Percentiles rank a stretch among this genome's conserved stretches.
Evolutionary conservation across 2,113 vertebrate species (phyloP).

Genomic region (Leucoraja erinaceus): DNA sequence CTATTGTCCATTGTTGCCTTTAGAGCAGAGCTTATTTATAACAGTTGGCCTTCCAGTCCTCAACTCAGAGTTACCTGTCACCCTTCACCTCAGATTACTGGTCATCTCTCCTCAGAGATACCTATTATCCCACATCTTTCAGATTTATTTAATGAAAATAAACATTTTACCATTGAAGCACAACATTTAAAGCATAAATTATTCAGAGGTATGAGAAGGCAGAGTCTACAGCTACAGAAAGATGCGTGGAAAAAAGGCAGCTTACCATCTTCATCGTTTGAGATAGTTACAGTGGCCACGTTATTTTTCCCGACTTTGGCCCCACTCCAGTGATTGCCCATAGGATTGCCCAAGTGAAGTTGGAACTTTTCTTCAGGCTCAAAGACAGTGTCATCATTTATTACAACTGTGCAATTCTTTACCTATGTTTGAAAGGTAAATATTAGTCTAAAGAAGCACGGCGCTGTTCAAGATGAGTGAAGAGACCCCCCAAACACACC

Average conservation of each 20-base stretch:
- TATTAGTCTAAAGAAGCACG: neutral
- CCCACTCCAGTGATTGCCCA: constrained; percentile 90
- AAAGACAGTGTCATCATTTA: constrained; percentile 85
- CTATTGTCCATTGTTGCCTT: neutral
- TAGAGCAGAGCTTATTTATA: neutral
- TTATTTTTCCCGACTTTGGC: constrained; percentile 73
- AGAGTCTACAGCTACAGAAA: neutral
- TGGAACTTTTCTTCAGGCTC: constrained; percentile 92
- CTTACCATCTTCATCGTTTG: constrained; percentile 92
- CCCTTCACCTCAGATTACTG: neutral
- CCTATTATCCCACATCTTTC: no score
- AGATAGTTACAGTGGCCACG: constrained; percentile 73
- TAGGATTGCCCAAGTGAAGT: constrained; percentile 73
- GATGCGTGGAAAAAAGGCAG: neutral
- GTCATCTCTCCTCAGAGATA: no score
- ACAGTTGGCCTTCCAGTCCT: neutral
- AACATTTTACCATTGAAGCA: neutral
- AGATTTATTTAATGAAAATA: no score
- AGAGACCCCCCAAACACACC: no score
- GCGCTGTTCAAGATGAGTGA: neutral
- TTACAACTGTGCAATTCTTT: constrained; percentile 81
- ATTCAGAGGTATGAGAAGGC: neutral
- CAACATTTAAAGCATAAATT: neutral
- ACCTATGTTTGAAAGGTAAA: constrained; percentile 54
- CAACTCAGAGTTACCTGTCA: neutral